Base-by-base conservation (phyloP, 2,797 vertebrate species). In the Delichon dasypus region DNA sequence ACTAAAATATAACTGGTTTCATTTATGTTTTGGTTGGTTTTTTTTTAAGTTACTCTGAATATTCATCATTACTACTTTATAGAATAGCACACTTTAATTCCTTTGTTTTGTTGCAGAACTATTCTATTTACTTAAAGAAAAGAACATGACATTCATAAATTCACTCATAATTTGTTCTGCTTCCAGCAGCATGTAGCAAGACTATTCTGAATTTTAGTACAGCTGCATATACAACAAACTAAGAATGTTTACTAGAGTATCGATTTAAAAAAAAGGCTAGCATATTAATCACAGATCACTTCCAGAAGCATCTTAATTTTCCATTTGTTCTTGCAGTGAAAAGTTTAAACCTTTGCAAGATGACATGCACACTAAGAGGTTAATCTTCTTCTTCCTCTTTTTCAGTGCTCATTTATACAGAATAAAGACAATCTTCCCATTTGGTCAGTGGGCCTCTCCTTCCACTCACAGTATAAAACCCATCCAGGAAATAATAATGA, bases 41-140 rank as follows among this genome's bases (percentile, higher is more conserved):
- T 7, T 45, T 38, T 67, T 16, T 1, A 87, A 87, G 47, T 71
- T 95, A 81, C 65, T 70, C 57, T 73, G 34, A 71, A 88, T 82
- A 82, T 83, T 85, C 10, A 21, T 91, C 58, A 78, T 91, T 95
- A 88, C 55, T 60, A 25, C 45, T 95, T 90, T 76, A 78, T 13
- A 96, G 68, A 96, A 96, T 16, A 86, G 61, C 70, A 93, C 25
- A 61, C 47, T 97, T 96, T 80, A 93, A 95, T 96, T 94, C 44
- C 47, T 92, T 92, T 87, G 60, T 93, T 95, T 89, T 91, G 22
- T 57, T n/a, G 19, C 32, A 83, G 61, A 80, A 64, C 61, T 88
- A 94, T 86, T 96, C 75, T 90, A 93, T 92, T 95, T 97, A 96
- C 76, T 95, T 95, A 96, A n/a, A 83, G 72, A 94, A 96, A 96